A percentile compares a stretch with the other conserved stretches of the same genome.
phyloP scores from a whole-genome alignment of 1,140 invertebrate genomes.

The Trachymyrmex septentrionalis region DNA sequence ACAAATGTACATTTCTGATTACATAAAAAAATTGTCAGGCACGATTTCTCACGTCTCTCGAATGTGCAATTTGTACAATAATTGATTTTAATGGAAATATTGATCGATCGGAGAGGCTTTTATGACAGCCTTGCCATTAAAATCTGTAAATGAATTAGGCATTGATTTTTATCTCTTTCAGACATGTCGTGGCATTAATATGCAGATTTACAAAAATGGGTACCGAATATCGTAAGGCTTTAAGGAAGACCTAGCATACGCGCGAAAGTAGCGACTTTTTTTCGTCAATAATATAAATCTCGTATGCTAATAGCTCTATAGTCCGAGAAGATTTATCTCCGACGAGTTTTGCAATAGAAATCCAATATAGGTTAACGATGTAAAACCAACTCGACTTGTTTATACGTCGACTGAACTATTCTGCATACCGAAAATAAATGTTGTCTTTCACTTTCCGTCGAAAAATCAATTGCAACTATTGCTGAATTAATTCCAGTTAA shows the following conservation, averaged over 20 bases:
- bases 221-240: not conserved
- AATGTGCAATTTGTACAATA: not conserved
- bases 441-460: conserved; percentile 29
- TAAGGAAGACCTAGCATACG: not conserved
- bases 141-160: not conserved
- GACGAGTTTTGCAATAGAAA: conserved; percentile 34
- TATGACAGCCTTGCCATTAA: not conserved
- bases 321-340: conserved; percentile 38
- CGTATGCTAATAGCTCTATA: conserved; percentile 25
- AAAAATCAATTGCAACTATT: conserved; percentile 37
- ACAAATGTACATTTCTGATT: not conserved
- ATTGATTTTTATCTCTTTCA: not conserved
- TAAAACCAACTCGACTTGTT: conserved; percentile 38
- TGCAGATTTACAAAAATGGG: not conserved
- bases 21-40: not conserved
- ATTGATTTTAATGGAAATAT: not conserved
- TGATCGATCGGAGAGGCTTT: not conserved
- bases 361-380: conserved; percentile 21
- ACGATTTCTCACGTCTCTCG: not conserved
- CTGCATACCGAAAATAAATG: conserved; percentile 38
- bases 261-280: conserved; percentile 23
- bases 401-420: conserved; percentile 35
- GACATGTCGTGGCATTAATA: not conserved
- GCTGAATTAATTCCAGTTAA: conserved; percentile 33
- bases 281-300: conserved; percentile 35